Base-by-base conservation (phyloP, 1,140 invertebrate genomes). In the Argopecten irradians region DNA sequence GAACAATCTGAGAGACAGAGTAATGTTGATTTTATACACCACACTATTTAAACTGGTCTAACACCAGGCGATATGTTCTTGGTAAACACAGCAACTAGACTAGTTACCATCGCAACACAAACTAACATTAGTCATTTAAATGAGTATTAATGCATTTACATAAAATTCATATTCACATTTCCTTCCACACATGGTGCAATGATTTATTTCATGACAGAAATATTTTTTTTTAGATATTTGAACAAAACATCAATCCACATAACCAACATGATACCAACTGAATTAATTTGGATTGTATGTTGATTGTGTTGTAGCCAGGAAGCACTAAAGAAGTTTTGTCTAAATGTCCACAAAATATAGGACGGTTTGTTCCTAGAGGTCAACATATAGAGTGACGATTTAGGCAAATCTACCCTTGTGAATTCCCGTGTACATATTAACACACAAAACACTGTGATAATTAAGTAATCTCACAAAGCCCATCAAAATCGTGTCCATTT, bases 311-410 rank as follows among this genome's bases (percentile, higher is more conserved):
- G 13, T 71, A 71, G 55, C 55, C 55, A 71, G 22, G 55, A 71
- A 71, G n/a, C 55, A n/a, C 7, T 71, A 22, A 71, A 71, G 55
- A 5, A 28, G 8, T 71, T 46, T 71, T 71, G 55, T 71, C 55
- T 16, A 71, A 71, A 71, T 71, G 55, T 71, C 55, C 55, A 71
- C n/a, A 71, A 71, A 71, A 46, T 11, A 71, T 71, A 71, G 55
- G 55, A 71, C 55, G 55, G 55, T 71, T 71, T 71, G 55, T 71
- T 71, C 55, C 55, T 71, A 71, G 55, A 71, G 55, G 55, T 71
- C 55, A 71, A 28, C 8, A 16, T 28, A n/a, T n/a, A 71, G 28
- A 28, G 55, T 7, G 55, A 71, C 55, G 7, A 71, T 28, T 71
- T 71, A 28, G 55, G 28, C 13, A 71, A 71, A 71, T 0, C 55